Evolutionary conservation across 2,888 invertebrate genomes (phyloP).

Genomic region (Lasioglossum morio): DNA sequence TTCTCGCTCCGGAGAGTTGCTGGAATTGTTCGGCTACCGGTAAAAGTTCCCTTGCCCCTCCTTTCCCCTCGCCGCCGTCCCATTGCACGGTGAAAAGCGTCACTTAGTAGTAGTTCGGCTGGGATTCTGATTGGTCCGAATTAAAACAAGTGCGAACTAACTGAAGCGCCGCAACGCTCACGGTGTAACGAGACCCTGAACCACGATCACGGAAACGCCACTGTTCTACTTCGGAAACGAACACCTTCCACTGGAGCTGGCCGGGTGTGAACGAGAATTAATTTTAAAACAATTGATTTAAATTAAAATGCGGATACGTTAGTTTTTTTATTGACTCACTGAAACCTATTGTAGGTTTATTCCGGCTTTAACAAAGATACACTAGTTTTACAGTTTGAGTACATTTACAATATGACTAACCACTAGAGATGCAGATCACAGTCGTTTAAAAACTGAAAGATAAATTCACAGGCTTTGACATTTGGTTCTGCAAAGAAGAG

Average conservation of each 20-base stretch:
- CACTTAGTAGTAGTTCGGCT: conserved; percentile 65
- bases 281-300: too few relatives aligned
- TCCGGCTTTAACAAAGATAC: too few relatives aligned
- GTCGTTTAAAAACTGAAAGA: too few relatives aligned
- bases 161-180: conserved; percentile 12
- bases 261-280: neutral
- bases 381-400: too few relatives aligned
- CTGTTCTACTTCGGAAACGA: neutral
- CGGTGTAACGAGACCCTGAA: neutral
- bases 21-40: conserved; percentile 58
- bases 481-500: too few relatives aligned
- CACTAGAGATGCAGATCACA: too few relatives aligned
- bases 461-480: too few relatives aligned
- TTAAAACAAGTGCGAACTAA: conserved; percentile 62
- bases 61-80: neutral
- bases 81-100: conserved; percentile 60
- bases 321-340: too few relatives aligned
- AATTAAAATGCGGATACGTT: too few relatives aligned
- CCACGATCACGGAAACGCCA: neutral
- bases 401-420: too few relatives aligned
- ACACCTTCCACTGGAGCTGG: too few relatives aligned
- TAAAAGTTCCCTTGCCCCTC: conserved; percentile 59
- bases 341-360: too few relatives aligned
- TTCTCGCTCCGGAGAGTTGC: conserved; percentile 17
- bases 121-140: conserved; percentile 65